phyloP scores from a whole-genome alignment of 2,797 vertebrate genomes.

The Gorsachius magnificus region DNA sequence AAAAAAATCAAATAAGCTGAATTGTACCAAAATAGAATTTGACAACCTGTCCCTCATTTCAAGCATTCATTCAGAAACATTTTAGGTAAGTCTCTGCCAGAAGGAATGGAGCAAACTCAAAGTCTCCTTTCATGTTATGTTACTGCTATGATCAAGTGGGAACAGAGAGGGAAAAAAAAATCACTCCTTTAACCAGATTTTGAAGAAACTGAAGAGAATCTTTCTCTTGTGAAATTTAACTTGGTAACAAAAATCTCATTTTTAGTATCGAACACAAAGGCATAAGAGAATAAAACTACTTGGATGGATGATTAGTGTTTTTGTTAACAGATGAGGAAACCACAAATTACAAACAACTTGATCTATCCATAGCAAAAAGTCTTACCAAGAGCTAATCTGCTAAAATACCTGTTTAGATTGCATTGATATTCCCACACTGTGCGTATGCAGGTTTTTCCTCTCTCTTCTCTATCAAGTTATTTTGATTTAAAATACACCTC shows the following conservation, averaged over 20 bases:
- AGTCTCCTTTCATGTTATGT: not conserved
- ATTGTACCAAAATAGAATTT: not conserved
- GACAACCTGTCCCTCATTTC: not conserved
- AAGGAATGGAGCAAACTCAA: not conserved
- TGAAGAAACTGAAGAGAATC: not conserved
- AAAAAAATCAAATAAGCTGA: not conserved
- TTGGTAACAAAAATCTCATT: not conserved
- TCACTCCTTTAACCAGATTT: not conserved
- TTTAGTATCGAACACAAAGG: not conserved
- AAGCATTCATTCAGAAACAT: not conserved
- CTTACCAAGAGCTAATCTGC: not conserved
- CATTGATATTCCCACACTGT: not conserved
- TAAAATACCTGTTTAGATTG: not conserved
- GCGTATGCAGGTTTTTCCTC: accelerated
- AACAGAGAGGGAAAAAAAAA: not conserved
- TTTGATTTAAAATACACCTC: not conserved
- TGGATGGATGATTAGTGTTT: not conserved
- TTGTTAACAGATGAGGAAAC: not conserved
- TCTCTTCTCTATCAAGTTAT: not conserved
- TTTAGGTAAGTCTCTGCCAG: not conserved
- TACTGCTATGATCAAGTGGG: not conserved
- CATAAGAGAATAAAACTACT: not conserved
- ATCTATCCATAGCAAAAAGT: not conserved
- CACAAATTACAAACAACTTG: not conserved
- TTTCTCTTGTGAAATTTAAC: not conserved